phyloP scores from a whole-genome alignment of 2,888 invertebrate species.

The Odiellus spinosus region DNA sequence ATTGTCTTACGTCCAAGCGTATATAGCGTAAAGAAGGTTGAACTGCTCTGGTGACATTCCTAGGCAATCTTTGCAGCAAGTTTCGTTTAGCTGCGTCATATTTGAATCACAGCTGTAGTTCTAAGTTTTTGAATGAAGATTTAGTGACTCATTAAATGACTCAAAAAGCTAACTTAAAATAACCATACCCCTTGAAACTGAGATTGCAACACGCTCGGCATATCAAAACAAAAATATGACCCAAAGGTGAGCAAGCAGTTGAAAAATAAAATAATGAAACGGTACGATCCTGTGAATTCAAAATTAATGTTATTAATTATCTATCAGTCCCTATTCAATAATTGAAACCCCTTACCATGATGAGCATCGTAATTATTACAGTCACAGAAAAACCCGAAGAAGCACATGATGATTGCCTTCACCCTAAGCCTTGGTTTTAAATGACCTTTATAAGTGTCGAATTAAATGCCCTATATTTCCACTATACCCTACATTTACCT shows the following conservation, averaged over 20 bases:
- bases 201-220: slow-evolving; percentile 32
- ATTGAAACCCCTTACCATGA: too few relatives aligned
- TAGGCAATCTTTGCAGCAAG: slow-evolving; percentile 23
- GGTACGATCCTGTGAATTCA: slow-evolving; percentile 23
- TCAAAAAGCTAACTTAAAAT: slow-evolving; percentile 1
- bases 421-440: too few relatives aligned
- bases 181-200: slow-evolving; percentile 27
- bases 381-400: too few relatives aligned
- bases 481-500: too few relatives aligned
- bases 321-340: too few relatives aligned
- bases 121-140: too few relatives aligned
- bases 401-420: too few relatives aligned
- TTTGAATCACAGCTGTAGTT: slow-evolving; percentile 9
- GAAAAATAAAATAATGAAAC: slow-evolving; percentile 30
- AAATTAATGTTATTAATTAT: not conserved
- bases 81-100: slow-evolving; percentile 1
- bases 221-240: slow-evolving; percentile 34
- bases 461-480: too few relatives aligned
- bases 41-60: slow-evolving; percentile 29
- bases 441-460: too few relatives aligned
- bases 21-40: slow-evolving; percentile 31
- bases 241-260: slow-evolving; percentile 33
- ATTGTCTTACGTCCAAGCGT: slow-evolving; percentile 34
- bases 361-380: too few relatives aligned
- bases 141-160: slow-evolving; percentile 1